A percentile compares a stretch with the other conserved stretches of the same genome.
These are phyloP conservation scores for Nasonia oneida DNA, from an alignment of 2,888 invertebrate genomes.

Conservation along the genomic window DNA sequence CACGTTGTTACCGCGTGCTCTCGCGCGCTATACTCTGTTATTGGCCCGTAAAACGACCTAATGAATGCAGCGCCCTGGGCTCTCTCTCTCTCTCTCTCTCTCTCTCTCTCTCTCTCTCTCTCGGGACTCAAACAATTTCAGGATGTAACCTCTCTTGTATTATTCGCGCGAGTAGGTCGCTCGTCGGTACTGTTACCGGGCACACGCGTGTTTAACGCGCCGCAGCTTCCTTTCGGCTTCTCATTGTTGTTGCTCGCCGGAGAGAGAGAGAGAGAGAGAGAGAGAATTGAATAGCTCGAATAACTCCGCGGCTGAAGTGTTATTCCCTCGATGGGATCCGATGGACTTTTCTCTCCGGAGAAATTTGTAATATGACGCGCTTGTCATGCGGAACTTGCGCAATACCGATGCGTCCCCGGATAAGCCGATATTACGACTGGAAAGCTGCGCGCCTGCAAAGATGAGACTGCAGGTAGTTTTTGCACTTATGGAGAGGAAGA, in stretches of 20 bases:
- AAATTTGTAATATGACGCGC: background rate
- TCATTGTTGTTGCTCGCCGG: background rate
- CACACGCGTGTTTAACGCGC: conserved; percentile 68
- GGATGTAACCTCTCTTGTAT: conserved; percentile 66
- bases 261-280: background rate
- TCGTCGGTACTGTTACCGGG: conserved; percentile 19
- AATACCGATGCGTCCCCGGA: background rate
- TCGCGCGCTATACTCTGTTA: conserved; percentile 67
- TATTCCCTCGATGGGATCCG: background rate
- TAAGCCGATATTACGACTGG: conserved; percentile 16
- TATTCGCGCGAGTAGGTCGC: conserved; percentile 64
- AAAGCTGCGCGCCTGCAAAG: background rate
- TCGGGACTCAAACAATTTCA: conserved; percentile 72
- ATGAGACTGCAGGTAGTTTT: conserved; percentile 25
- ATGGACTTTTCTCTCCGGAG: no score
- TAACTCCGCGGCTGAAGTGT: background rate
- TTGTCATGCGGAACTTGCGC: background rate
- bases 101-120: background rate
- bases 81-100: background rate
- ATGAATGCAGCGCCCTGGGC: conserved; percentile 76
- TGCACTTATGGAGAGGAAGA: background rate
- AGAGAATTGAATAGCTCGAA: conserved; percentile 41
- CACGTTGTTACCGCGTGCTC: conserved; percentile 75
- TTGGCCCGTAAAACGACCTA: conserved; percentile 74
- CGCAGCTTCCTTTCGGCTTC: conserved; percentile 34